Base-by-base conservation (phyloP, 2,113 vertebrate genomes). In the Madoqua kirkii region DNA sequence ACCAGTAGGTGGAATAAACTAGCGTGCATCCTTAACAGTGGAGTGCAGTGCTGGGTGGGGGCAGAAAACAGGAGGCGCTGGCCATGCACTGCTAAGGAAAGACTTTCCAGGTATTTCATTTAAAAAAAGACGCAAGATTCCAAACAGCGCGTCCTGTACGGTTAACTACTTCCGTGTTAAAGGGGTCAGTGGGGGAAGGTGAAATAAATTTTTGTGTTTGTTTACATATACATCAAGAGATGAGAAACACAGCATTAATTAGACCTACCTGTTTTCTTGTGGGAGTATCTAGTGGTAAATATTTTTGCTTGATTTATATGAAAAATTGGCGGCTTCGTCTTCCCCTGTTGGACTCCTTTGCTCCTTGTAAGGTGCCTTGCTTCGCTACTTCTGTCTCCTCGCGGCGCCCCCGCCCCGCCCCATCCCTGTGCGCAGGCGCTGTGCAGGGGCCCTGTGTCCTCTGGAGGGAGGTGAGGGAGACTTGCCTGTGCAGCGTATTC, bases 361-460 rank as follows among this genome's bases (percentile, higher is more conserved):
- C 40, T 52, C 50, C 50, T 86, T 59, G 9, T 54, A 76, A 89
- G 62, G 11, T 85, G 87, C 40, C 40, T 78, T 57, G 33, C 57
- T 45, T 54, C 33, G 36, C 33, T 71, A 60, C 25, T n/a, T 85
- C 25, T 62, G 23, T 59, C 45, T 12, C 14, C 23, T 11, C 29
- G 5, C 21, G 3, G 5, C 3, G 14, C 13, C 52, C 31, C 31
- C 3, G 3, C 21, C 50, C n/a, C 8, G 2, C 64, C 33, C n/a
- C 27, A 0, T 23, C 36, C 1, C 31, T 14, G 33, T 1, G 16
- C 31, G 3, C 36, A 13, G 79, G 25, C 29, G 5, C 15, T 67
- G 79, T 82, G 5, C 2, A 4, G 12, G 4, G 29, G 27, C 33
- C 40, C 59, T 62, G 45, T 5, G 1, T 50, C 17, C 25, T 12